Conservation (phyloP, 37 sponge, comb jelly and placozoan species). For the Agelas oroides region DNA sequence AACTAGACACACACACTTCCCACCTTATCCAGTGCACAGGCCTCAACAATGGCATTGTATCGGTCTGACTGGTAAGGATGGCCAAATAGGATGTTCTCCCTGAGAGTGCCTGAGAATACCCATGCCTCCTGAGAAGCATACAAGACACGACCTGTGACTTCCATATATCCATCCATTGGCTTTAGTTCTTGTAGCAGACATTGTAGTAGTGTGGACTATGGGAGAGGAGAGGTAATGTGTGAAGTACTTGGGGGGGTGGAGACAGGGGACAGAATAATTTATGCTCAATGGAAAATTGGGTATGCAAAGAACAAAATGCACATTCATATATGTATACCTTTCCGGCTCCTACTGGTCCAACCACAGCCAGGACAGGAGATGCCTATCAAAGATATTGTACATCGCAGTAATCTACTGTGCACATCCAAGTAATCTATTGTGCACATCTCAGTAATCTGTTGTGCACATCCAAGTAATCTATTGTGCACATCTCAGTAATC, state of each 20-base stretch:
- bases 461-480: too few species aligned
- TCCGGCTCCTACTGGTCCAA: slow-evolving; percentile 65
- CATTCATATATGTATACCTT: too few species aligned
- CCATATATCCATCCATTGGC: slow-evolving; percentile 46
- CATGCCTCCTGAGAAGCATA: slow-evolving; percentile 81
- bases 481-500: too few species aligned
- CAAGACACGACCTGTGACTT: slow-evolving; percentile 51
- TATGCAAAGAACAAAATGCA: too few species aligned
- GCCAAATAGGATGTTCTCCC: slow-evolving; percentile 83
- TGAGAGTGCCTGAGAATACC: slow-evolving; percentile 80
- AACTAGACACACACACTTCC: too few species aligned
- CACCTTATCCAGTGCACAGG: slow-evolving; percentile 70
- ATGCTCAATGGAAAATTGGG: too few species aligned
- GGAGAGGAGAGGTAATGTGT: too few species aligned
- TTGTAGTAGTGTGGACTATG: slow-evolving; percentile 73
- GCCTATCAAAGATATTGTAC: neutral
- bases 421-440: too few species aligned
- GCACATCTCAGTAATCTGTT: too few species aligned
- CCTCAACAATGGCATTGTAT: slow-evolving; percentile 58
- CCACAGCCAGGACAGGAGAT: slow-evolving; percentile 42
- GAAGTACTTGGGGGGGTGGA: too few species aligned
- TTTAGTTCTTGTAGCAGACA: slow-evolving; percentile 60
- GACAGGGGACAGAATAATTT: too few species aligned
- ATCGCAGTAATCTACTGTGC: neutral
- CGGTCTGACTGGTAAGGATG: slow-evolving; percentile 21